Percentiles rank a stretch among this genome's conserved stretches.
phyloP scores from a whole-genome alignment of 1,140 invertebrate genomes.

The Drosophila prosaltans region DNA sequence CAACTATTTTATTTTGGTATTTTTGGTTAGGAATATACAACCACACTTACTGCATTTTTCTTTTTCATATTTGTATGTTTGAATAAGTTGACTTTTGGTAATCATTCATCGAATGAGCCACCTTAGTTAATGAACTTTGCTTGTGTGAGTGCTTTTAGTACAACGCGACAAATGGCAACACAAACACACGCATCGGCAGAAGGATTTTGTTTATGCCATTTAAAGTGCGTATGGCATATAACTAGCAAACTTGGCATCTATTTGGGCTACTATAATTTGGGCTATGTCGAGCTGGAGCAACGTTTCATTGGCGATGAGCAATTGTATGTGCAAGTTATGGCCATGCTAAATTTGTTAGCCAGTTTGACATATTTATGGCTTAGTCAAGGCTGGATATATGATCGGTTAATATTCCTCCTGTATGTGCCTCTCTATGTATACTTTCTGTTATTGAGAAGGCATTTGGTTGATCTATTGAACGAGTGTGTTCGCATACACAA shows the following conservation, averaged over 20 bases:
- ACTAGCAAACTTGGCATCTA: constrained; percentile 44
- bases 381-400: constrained; percentile 50
- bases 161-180: constrained; percentile 30
- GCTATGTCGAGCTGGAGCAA: constrained; percentile 22
- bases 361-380: constrained; percentile 44
- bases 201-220: constrained; percentile 62
- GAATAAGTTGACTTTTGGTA: neutral
- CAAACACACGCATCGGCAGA: constrained; percentile 47
- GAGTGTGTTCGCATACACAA: constrained; percentile 33
- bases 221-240: constrained; percentile 52
- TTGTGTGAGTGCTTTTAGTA: constrained; percentile 2
- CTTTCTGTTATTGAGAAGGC: constrained; percentile 40
- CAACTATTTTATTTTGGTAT: neutral
- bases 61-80: too few species aligned
- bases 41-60: too few species aligned
- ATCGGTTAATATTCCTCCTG: constrained; percentile 44
- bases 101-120: neutral
- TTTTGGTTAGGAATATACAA: neutral
- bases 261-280: constrained; percentile 55
- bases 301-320: constrained; percentile 52
- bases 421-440: constrained; percentile 56
- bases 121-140: neutral
- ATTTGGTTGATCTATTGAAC: constrained; percentile 47
- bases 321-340: constrained; percentile 55
- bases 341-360: constrained; percentile 23